These are phyloP conservation scores for Helostoma temminkii DNA, from an alignment of 2,797 vertebrate genomes.

Conservation along the genomic window DNA sequence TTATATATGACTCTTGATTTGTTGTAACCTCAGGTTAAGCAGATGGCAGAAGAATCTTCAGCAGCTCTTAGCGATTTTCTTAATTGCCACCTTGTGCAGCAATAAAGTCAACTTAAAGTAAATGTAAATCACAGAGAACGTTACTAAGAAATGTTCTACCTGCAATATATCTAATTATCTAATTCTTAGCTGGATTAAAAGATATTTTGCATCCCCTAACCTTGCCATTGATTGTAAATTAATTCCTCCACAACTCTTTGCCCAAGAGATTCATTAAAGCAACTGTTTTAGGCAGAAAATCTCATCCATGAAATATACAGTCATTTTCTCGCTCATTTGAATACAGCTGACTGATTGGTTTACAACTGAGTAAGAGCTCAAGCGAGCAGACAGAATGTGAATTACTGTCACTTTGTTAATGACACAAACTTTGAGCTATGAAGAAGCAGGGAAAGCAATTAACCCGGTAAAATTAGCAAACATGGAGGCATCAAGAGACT, in stretches of 20 bases:
- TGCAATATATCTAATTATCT: slow-evolving; percentile 19
- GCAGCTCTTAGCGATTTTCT: too few species aligned
- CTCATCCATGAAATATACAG: slow-evolving; percentile 54
- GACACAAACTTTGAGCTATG: slow-evolving; percentile 55
- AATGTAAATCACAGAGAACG: too few species aligned
- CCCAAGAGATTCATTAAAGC: slow-evolving; percentile 56
- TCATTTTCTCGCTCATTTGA: slow-evolving; percentile 44
- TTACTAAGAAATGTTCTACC: slow-evolving; percentile 11
- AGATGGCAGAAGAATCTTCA: too few species aligned
- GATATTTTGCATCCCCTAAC: slow-evolving; percentile 46
- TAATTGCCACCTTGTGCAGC: background rate
- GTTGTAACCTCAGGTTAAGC: too few species aligned
- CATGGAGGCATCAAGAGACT: slow-evolving; percentile 23
- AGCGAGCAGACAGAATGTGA: slow-evolving; percentile 49
- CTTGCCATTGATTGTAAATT: slow-evolving; percentile 43
- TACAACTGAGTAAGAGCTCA: slow-evolving; percentile 52
- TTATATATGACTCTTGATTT: background rate
- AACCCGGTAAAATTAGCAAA: slow-evolving; percentile 52
- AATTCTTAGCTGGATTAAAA: slow-evolving; percentile 44
- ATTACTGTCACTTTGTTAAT: slow-evolving; percentile 55
- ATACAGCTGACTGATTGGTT: slow-evolving; percentile 63
- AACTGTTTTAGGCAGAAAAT: slow-evolving; percentile 64
- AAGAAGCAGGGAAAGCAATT: slow-evolving; percentile 52
- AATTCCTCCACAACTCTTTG: slow-evolving; percentile 9
- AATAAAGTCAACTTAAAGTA: background rate